phyloP scores from a whole-genome alignment of 92 coral and sea anemone genomes.

The Epizoanthus stellaris region DNA sequence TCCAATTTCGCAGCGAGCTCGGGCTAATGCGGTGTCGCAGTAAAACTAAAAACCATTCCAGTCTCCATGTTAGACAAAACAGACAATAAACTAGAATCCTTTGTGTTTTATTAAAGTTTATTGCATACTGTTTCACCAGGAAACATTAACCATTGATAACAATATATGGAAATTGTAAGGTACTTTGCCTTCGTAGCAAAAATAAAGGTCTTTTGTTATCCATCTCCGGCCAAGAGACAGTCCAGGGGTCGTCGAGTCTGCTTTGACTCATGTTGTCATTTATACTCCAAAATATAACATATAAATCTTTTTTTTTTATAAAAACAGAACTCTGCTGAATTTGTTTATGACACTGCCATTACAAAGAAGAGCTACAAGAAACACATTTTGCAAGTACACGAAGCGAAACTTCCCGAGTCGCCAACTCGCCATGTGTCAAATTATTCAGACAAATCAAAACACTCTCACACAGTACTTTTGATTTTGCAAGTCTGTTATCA shows the following conservation, averaged over 20 bases:
- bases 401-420: not conserved
- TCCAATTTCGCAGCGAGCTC: not conserved
- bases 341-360: not conserved
- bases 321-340: not conserved
- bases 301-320: not conserved
- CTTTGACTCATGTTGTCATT: not conserved
- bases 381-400: not conserved
- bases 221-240: constrained; percentile 21
- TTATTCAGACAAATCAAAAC: constrained; percentile 14
- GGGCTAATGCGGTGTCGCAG: not conserved
- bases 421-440: not conserved
- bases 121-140: constrained; percentile 69
- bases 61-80: not conserved
- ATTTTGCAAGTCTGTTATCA: constrained; percentile 14
- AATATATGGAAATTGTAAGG: constrained; percentile 22
- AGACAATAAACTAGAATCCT: not conserved
- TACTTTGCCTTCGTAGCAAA: constrained; percentile 18
- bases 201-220: constrained; percentile 45
- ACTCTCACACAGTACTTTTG: not conserved
- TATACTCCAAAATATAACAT: not conserved
- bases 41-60: not conserved
- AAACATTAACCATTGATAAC: constrained; percentile 34
- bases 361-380: not conserved
- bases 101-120: constrained; percentile 46
- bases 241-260: not conserved